Base-by-base conservation (phyloP, 2,888 invertebrate species). In the Andrena chrysosceles region DNA sequence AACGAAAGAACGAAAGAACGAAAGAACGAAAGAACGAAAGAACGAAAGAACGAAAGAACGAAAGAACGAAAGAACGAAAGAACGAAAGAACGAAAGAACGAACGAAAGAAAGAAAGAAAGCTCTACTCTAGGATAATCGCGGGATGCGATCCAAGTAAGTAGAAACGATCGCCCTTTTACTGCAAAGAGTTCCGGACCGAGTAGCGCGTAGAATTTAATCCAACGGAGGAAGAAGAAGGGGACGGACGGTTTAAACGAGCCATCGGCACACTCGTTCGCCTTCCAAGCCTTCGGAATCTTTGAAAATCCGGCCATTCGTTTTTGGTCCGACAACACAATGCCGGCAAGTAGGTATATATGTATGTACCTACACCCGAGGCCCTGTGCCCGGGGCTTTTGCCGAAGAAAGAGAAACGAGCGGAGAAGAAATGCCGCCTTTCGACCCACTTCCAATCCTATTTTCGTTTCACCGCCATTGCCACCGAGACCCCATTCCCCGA, bases 221-320 rank as follows among this genome's bases (percentile, higher is more conserved):
- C 77, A 35, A 60, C n/a, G 35, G 7, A 29, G 16, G 2, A 73
- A 2, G 33, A 23, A 20, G 48, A 42, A 68, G 7, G 33, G 31
- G 56, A 33, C 33, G 77, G 60, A 42, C 29, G 77, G 62, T 83
- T 81, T 78, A 86, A 77, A 78, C 81, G 83, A 81, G 73, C 81
- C 23, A 69, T 63, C 81, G 80, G 67, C 74, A 77, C 74, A 68
- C 85, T 76, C 72, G 72, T 79, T 63, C 72, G 64, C 71, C 83
- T 71, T 80, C 77, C 73, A 77, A 84, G 64, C 71, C 81, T 71
- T 80, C 77, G 76, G 77, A 85, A 82, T 87, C 87, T 81, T 84
- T 79, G 88, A 88, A 87, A 89, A 89, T 89, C 88, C 85, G 69
- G 77, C 81, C 84, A 83, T 89, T 84, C 83, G 84, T 88, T 87